Percentiles rank a stretch among this genome's conserved stretches.
These are phyloP conservation scores for Prietella phreatophila DNA, from an alignment of 2,113 vertebrate genomes.

Conservation along the genomic window DNA sequence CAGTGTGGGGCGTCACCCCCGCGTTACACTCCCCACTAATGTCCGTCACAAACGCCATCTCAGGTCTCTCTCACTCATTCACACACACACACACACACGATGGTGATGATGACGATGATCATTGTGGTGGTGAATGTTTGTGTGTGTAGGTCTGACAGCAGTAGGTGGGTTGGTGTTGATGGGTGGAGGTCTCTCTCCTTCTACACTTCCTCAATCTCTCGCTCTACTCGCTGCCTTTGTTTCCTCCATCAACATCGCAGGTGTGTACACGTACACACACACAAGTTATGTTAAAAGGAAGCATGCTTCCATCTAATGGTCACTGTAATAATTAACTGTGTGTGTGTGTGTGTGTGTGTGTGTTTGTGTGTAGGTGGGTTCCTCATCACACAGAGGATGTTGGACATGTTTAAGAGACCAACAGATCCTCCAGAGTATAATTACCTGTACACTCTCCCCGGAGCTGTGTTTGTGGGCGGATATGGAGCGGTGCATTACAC, in stretches of 20 bases:
- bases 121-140: neutral
- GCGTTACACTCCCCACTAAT: constrained; percentile 96
- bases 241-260: constrained; percentile 97
- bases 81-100: neutral
- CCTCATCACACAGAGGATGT: constrained; percentile 92
- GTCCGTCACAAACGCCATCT: constrained; percentile 98
- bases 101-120: neutral
- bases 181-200: constrained; percentile 84
- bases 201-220: constrained; percentile 75
- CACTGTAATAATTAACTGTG: neutral
- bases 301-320: neutral
- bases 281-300: neutral
- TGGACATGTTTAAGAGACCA: constrained; percentile 98
- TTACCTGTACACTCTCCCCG: constrained; percentile 90
- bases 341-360: constrained; percentile 41
- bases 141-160: constrained; percentile 85
- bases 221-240: constrained; percentile 92
- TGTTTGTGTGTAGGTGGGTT: constrained; percentile 29
- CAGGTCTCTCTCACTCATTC: constrained; percentile 72
- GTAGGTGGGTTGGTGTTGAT: constrained; percentile 93
- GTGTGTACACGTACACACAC: constrained; percentile 67
- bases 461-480: constrained; percentile 86
- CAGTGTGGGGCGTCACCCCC: constrained; percentile 94
- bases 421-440: constrained; percentile 93
- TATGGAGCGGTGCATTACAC: constrained; percentile 81